Conservation (phyloP, 35 echinoderm and acorn worm species). For the Apostichopus parvimensis region DNA sequence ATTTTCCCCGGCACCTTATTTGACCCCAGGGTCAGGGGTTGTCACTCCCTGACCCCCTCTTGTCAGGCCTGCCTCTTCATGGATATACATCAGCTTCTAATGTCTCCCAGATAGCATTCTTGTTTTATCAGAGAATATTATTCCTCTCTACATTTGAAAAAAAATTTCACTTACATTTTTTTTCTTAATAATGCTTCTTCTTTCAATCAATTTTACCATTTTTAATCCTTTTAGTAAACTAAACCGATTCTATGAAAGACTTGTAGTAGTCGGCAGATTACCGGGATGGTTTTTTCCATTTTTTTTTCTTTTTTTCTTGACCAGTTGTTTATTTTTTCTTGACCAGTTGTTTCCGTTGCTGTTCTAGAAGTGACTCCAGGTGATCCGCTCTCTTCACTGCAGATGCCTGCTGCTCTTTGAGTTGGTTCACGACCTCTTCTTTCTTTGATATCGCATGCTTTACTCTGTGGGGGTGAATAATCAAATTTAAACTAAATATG, state of each 20-base stretch:
- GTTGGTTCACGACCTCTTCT: slow-evolving; percentile 87
- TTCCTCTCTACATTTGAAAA: no score
- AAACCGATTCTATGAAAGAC: not conserved
- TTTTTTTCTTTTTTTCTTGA: not conserved
- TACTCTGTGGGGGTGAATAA: slow-evolving; percentile 57
- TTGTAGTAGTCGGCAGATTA: not conserved
- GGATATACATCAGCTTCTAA: no score
- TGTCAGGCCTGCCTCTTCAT: no score
- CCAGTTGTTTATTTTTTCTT: slow-evolving; percentile 64
- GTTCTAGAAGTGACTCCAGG: slow-evolving; percentile 90
- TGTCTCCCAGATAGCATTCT: no score
- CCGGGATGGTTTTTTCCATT: not conserved
- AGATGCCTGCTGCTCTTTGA: slow-evolving; percentile 88
- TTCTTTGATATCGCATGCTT: slow-evolving; percentile 99
- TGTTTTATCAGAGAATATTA: no score
- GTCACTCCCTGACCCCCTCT: no score
- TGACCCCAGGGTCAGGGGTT: no score
- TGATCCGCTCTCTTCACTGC: slow-evolving; percentile 96
- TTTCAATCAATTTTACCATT: no score
- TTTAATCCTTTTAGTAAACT: not conserved
- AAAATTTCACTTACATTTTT: no score
- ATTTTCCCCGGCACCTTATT: no score
- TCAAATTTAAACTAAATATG: not conserved
- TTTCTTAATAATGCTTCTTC: no score
- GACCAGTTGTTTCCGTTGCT: slow-evolving; percentile 94